A percentile compares a stretch with the other conserved stretches of the same genome.
These are phyloP conservation scores for Mythimna albipuncta DNA, from an alignment of 2,888 invertebrate genomes.

Conservation along the genomic window DNA sequence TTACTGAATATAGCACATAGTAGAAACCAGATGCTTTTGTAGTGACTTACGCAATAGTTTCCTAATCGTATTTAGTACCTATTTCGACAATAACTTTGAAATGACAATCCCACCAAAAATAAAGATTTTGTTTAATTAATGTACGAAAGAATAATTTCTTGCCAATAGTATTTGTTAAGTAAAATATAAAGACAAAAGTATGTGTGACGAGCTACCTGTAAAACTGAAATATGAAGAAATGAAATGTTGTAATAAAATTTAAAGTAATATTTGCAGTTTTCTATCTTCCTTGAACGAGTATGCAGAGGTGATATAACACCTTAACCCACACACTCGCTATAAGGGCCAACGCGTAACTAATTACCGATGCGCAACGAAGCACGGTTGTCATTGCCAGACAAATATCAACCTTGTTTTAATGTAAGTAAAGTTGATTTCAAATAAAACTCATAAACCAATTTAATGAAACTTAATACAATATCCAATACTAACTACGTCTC, in stretches of 20 bases:
- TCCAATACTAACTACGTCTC: too few relatives aligned
- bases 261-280: conserved; percentile 53
- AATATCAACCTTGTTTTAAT: not conserved
- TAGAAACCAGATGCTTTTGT: conserved; percentile 68
- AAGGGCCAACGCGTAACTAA: not conserved
- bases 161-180: conserved; percentile 70
- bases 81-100: conserved; percentile 76
- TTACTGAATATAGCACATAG: conserved; percentile 67
- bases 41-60: conserved; percentile 66
- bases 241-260: conserved; percentile 79
- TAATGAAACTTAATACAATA: too few relatives aligned
- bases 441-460: too few relatives aligned
- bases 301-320: not conserved
- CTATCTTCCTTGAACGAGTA: not conserved
- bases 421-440: too few relatives aligned
- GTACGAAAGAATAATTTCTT: conserved; percentile 72
- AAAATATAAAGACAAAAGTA: conserved; percentile 55
- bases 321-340: not conserved
- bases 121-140: conserved; percentile 66
- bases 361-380: not conserved
- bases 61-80: conserved; percentile 53
- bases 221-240: conserved; percentile 71
- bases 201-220: conserved; percentile 63
- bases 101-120: conserved; percentile 76
- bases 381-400: not conserved